These are phyloP conservation scores for Lepidocyrtinus sp. DNA, from an alignment of 2,888 invertebrate species.

Conservation along the genomic window DNA sequence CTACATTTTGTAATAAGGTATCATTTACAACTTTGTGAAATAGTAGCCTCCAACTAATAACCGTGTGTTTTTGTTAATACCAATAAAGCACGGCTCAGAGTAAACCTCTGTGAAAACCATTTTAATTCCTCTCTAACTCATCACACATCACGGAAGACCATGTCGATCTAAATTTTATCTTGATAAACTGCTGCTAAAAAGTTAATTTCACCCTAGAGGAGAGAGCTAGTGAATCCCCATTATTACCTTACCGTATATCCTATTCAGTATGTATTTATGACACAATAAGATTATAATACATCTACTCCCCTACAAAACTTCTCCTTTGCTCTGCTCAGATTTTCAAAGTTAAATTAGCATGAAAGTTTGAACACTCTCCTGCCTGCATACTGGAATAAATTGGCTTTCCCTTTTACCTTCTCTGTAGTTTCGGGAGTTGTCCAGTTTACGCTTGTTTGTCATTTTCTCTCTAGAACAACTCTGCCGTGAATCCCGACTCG, in stretches of 20 bases:
- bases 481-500: not conserved
- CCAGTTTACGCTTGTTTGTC: slow-evolving; percentile 47
- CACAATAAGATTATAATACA: too few relatives aligned
- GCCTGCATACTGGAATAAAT: not conserved
- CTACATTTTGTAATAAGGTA: slow-evolving; percentile 17
- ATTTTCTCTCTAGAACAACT: slow-evolving; percentile 15
- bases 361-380: slow-evolving; percentile 13
- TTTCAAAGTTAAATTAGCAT: slow-evolving; percentile 30
- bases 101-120: slow-evolving; percentile 18
- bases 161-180: slow-evolving; percentile 56
- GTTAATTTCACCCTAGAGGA: slow-evolving; percentile 58
- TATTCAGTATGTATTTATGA: too few relatives aligned
- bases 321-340: not conserved
- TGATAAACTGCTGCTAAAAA: slow-evolving; percentile 59
- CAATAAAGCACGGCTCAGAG: slow-evolving; percentile 24
- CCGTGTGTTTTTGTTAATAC: too few relatives aligned
- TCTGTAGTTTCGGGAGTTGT: slow-evolving; percentile 26
- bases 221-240: slow-evolving; percentile 41
- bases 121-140: not conserved
- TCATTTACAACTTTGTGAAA: not conserved
- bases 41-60: not conserved
- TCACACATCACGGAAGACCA: slow-evolving; percentile 21
- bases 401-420: slow-evolving; percentile 19
- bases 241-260: slow-evolving; percentile 41
- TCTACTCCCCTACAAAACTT: too few relatives aligned